phyloP scores from a whole-genome alignment of 2,113 vertebrate species.

The Vombatus ursinus region DNA sequence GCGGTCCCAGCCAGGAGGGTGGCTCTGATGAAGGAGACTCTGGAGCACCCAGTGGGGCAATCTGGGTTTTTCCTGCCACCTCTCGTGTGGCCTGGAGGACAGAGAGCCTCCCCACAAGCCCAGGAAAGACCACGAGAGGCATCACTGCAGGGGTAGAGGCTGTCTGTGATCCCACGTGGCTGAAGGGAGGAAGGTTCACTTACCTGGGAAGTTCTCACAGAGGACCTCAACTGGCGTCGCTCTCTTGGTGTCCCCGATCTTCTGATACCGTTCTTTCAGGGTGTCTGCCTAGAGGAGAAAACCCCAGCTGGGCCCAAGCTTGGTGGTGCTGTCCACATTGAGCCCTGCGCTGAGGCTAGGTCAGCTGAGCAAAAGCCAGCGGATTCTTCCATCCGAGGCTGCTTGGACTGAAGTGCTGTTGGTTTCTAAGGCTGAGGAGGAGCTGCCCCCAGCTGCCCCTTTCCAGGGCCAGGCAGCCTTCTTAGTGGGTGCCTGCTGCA shows the following conservation, averaged over 20 bases:
- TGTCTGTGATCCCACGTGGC: accelerated
- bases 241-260: conserved; percentile 97
- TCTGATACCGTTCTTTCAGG: conserved; percentile 97
- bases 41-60: background rate
- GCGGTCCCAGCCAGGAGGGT: background rate
- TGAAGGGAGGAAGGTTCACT: conserved; percentile 51
- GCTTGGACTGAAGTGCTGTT: background rate
- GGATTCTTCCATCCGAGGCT: background rate
- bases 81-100: no score
- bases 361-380: no score
- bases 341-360: background rate
- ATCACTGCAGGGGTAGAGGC: accelerated
- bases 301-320: background rate
- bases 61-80: background rate
- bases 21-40: background rate
- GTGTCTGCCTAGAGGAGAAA: conserved; percentile 90
- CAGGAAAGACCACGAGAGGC: background rate
- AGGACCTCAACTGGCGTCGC: conserved; percentile 96
- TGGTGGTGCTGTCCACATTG: accelerated
- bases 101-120: no score
- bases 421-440: background rate
- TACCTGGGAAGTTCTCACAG: conserved; percentile 97
- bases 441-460: background rate
- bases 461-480: background rate
- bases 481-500: background rate